These are phyloP conservation scores for Notechis scutatus DNA, from an alignment of 2,113 vertebrate species.

Conservation along the genomic window DNA sequence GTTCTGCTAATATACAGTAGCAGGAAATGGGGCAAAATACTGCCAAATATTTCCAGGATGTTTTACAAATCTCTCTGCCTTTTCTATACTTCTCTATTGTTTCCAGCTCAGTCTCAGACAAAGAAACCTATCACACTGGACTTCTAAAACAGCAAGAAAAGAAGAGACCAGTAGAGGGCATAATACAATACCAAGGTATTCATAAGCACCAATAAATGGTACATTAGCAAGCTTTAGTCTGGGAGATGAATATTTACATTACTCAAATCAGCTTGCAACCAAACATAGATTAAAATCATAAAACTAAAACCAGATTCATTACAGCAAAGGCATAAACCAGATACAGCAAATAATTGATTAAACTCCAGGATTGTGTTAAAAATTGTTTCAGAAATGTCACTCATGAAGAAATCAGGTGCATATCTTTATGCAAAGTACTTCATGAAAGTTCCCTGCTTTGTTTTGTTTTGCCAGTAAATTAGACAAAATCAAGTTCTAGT, in stretches of 20 bases:
- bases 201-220: not conserved
- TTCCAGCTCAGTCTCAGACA: not conserved
- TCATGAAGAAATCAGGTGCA: not conserved
- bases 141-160: not conserved
- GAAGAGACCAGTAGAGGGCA: accelerated
- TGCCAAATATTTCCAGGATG: not conserved
- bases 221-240: not conserved
- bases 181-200: not conserved
- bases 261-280: not conserved
- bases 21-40: accelerated
- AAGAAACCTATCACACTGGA: not conserved
- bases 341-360: not conserved
- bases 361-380: not conserved
- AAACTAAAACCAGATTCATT: not conserved
- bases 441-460: too few relatives aligned
- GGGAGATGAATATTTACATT: not conserved
- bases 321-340: not conserved
- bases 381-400: not conserved
- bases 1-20: not conserved
- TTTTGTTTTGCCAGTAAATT: not conserved
- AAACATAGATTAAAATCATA: not conserved
- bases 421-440: not conserved
- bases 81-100: not conserved
- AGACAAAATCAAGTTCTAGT: not conserved
- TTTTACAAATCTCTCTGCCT: not conserved